These are phyloP conservation scores for Diuraphis noxia DNA, from an alignment of 1,140 invertebrate species.

Conservation along the genomic window DNA sequence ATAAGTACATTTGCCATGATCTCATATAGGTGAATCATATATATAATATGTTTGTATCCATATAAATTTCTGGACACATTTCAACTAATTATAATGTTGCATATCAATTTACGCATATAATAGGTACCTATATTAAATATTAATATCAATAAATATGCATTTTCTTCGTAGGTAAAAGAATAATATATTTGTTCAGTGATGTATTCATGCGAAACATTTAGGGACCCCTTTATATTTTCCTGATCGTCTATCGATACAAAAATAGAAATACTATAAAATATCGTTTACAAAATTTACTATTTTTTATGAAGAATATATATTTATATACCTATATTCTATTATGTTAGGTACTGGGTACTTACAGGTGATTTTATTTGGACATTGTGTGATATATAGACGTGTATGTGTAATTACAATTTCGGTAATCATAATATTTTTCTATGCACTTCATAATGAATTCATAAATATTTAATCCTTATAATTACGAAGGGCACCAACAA, in stretches of 20 bases:
- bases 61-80: background rate
- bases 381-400: background rate
- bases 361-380: background rate
- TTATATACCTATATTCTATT: background rate
- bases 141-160: too few relatives aligned
- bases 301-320: background rate
- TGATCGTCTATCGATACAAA: too few relatives aligned
- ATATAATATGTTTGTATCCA: background rate
- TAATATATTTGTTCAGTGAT: background rate
- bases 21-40: background rate
- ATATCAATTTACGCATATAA: background rate
- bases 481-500: background rate
- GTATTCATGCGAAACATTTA: too few relatives aligned
- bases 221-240: too few relatives aligned
- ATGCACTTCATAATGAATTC: background rate
- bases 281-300: background rate
- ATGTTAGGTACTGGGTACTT: too few relatives aligned
- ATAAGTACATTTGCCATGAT: background rate
- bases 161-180: background rate
- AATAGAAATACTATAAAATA: background rate
- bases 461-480: background rate
- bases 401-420: background rate
- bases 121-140: too few relatives aligned
- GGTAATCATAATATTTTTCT: background rate
- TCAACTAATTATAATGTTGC: background rate